Evolutionary conservation across 2,113 vertebrate genomes (phyloP).

Genomic region (Numenius arquata): DNA sequence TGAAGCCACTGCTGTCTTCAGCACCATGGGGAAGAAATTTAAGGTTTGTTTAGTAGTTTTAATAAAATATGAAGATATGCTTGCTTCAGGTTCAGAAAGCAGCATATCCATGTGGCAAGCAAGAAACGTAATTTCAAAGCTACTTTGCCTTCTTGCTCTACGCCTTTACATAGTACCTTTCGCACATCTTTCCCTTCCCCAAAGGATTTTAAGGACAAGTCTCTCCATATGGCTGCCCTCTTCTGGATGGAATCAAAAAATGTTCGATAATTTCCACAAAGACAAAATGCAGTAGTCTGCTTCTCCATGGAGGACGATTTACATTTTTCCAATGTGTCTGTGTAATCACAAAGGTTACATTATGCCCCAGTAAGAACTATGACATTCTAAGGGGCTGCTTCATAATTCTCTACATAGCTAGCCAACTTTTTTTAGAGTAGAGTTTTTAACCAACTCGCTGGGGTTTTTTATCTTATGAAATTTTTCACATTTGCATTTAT

Average conservation of each 20-base stretch:
- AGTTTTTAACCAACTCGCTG: background rate
- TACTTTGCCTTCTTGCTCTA: background rate
- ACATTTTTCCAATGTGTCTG: background rate
- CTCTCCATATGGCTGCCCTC: conserved; percentile 41
- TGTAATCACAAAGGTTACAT: background rate
- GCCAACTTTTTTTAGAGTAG: background rate
- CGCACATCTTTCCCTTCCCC: background rate
- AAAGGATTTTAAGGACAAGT: background rate
- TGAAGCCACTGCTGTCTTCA: background rate
- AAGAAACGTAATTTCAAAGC: background rate
- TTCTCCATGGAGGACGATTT: background rate
- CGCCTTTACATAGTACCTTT: background rate
- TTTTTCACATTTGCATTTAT: background rate
- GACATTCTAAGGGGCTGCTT: background rate
- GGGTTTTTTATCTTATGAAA: background rate
- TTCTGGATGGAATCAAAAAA: conserved; percentile 60
- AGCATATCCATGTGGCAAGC: background rate
- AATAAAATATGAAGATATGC: background rate
- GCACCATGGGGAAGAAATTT: background rate
- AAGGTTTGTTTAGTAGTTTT: background rate
- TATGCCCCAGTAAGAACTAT: background rate
- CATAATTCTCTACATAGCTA: background rate
- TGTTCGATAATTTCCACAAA: background rate
- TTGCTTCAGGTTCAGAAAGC: background rate
- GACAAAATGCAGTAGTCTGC: background rate